A percentile compares a stretch with the other conserved stretches of the same genome.
phyloP scores from a whole-genome alignment of 2,113 vertebrate species.

The Pongo abelii region DNA sequence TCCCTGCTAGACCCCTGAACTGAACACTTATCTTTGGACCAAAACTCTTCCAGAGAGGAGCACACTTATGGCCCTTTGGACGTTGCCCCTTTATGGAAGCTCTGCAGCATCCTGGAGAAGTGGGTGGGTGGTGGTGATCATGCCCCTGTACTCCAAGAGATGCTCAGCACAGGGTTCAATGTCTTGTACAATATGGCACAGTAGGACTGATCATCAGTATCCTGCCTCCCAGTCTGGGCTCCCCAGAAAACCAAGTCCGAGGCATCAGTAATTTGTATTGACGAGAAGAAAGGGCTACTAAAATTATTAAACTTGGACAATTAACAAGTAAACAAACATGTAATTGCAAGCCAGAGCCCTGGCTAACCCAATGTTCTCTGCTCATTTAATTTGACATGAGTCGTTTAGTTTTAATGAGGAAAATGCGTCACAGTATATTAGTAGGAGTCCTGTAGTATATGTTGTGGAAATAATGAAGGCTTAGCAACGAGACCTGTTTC shows the following conservation, averaged over 20 bases:
- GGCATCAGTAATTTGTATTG: conserved; percentile 45
- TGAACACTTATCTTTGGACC: neutral
- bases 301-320: conserved; percentile 61
- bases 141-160: neutral
- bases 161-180: neutral
- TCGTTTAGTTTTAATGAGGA: conserved; percentile 75
- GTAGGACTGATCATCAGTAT: neutral
- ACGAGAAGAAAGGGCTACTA: conserved; percentile 59
- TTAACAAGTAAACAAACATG: conserved; percentile 71
- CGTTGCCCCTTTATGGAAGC: neutral
- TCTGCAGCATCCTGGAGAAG: neutral
- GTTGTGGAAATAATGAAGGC: conserved; percentile 71
- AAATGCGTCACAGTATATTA: conserved; percentile 47
- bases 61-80: neutral
- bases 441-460: conserved; percentile 65
- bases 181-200: neutral
- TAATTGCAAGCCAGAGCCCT: conserved; percentile 35
- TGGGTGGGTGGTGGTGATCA: neutral
- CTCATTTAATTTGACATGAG: conserved; percentile 67
- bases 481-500: conserved; percentile 64
- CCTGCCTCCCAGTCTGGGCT: neutral
- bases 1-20: too few species aligned
- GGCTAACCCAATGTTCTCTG: conserved; percentile 52
- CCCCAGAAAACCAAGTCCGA: neutral
- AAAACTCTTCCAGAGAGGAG: neutral